Base-by-base conservation (phyloP, 2,797 vertebrate species). In the Hemibagrus guttatus region DNA sequence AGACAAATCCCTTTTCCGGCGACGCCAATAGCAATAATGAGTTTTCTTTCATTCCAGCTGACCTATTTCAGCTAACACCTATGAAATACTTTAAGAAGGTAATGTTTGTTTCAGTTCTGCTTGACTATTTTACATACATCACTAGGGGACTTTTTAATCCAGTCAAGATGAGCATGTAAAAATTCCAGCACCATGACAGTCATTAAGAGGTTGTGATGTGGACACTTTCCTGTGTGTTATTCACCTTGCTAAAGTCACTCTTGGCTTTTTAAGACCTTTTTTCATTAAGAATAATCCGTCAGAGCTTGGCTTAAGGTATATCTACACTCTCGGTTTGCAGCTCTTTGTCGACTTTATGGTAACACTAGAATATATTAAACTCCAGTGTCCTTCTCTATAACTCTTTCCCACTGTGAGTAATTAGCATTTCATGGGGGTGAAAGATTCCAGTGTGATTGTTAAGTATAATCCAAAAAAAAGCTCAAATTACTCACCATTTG, bases 401-500 rank as follows among this genome's bases (percentile, higher is more conserved):
- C 90, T 89, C 87, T 90, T 93, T 92, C 96, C 95, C 92, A 94
- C 95, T 91, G 94, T 92, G 95, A 93, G 92, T 91, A 93, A 96
- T 95, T 96, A 95, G 95, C 94, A 95, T 93, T 89, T 92, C 85
- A 13, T 82, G 91, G 91, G 92, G 94, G 94, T 92, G 91, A 95
- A 93, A 91, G 93, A 95, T 93, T 93, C 92, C 92, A 90, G 89
- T 91, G 84, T 90, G 90, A 91, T 90, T 90, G 89, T 91, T 89
- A 91, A 90, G 87, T 90, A 92, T 92, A 94, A 93, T 92, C 42
- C 46, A 94, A 93, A 94, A 95, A 92, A 95, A 93, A 94, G 93
- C 93, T 94, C 93, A 93, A 94, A 91, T 93, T 92, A 94, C 94
- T 94, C 92, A 91, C 92, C 86, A 90, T 87, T 85, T 78, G 72